These are phyloP conservation scores for Lepidostoma basale DNA, from an alignment of 1,140 invertebrate genomes.

Conservation along the genomic window DNA sequence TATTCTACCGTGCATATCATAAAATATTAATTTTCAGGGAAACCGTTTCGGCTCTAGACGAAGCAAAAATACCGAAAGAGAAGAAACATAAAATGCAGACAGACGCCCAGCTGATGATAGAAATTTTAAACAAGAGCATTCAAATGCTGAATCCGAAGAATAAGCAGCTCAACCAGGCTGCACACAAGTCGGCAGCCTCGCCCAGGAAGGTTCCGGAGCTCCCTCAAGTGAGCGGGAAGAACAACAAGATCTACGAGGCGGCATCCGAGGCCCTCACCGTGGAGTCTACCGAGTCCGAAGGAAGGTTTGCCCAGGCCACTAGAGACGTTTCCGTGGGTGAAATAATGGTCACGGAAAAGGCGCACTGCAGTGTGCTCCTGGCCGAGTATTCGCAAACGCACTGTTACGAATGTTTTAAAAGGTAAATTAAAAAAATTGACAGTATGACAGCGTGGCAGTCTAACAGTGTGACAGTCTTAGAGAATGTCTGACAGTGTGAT, in stretches of 20 bases:
- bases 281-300: conserved; percentile 54
- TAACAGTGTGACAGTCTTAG: too few species aligned
- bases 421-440: too few species aligned
- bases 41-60: conserved; percentile 68
- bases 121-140: conserved; percentile 67
- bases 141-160: conserved; percentile 51
- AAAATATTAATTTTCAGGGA: conserved; percentile 54
- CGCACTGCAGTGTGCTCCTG: conserved; percentile 76
- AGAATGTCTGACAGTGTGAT: too few species aligned
- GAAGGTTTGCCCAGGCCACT: conserved; percentile 67
- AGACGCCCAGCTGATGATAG: conserved; percentile 75
- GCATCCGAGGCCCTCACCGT: conserved; percentile 65
- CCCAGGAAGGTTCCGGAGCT: conserved; percentile 49
- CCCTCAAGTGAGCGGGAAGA: conserved; percentile 54
- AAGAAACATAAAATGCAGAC: conserved; percentile 68
- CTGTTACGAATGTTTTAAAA: conserved; percentile 77
- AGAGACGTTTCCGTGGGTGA: conserved; percentile 70
- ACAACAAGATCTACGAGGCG: conserved; percentile 62
- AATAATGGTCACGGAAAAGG: conserved; percentile 73
- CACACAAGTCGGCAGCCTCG: conserved; percentile 50
- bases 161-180: conserved; percentile 49
- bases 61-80: conserved; percentile 68
- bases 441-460: too few species aligned
- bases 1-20: background rate
- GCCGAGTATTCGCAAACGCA: conserved; percentile 71